phyloP scores from a whole-genome alignment of 2,888 invertebrate species.

The Perizoma affinitatum region DNA sequence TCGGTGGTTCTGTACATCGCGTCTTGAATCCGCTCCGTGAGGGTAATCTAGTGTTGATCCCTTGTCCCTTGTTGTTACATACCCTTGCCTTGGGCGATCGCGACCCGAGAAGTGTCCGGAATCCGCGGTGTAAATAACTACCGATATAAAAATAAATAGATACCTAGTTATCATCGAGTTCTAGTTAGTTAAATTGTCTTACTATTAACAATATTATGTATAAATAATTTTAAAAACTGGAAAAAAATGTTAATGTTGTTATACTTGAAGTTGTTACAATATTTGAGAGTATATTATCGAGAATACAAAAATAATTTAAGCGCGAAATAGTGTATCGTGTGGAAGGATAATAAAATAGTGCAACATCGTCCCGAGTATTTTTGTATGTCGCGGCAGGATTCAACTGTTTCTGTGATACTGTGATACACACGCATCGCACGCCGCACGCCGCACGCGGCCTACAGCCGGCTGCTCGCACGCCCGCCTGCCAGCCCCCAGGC shows the following conservation, averaged over 20 bases:
- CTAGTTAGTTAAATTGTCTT: constrained; percentile 74
- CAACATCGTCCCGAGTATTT: constrained; percentile 54
- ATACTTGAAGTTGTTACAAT: constrained; percentile 84
- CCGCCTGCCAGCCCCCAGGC: constrained; percentile 5
- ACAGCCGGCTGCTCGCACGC: constrained; percentile 8
- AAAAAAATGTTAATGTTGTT: constrained; percentile 83
- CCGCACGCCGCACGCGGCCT: constrained; percentile 1
- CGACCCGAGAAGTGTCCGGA: constrained; percentile 21
- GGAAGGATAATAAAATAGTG: constrained; percentile 72
- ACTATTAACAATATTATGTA: constrained; percentile 65
- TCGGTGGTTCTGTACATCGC: constrained; percentile 20
- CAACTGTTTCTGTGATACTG: constrained; percentile 33
- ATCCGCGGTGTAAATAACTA: constrained; percentile 24
- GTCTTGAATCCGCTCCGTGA: neutral
- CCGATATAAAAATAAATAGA: constrained; percentile 33
- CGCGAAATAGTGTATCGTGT: constrained; percentile 61
- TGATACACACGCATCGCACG: constrained; percentile 18
- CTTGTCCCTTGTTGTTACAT: constrained; percentile 20
- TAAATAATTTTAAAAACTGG: constrained; percentile 77
- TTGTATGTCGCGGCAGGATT: constrained; percentile 30
- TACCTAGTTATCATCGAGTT: constrained; percentile 63
- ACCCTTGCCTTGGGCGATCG: constrained; percentile 5
- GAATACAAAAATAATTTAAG: constrained; percentile 71
- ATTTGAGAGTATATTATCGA: constrained; percentile 84
- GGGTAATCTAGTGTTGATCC: constrained; percentile 13